phyloP scores from a whole-genome alignment of 2,888 invertebrate species.

The Rhopalosiphum nymphaeae region DNA sequence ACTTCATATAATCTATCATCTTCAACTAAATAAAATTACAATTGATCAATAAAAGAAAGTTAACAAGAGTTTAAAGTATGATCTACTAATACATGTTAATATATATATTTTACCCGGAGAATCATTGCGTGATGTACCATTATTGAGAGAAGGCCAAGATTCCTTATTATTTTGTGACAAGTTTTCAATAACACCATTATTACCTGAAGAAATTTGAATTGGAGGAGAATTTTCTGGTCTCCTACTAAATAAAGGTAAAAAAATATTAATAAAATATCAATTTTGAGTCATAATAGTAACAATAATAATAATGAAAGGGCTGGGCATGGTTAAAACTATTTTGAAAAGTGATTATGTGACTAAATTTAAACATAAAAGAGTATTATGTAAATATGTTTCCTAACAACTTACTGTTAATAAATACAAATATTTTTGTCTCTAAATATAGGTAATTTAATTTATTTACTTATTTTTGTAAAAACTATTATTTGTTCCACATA shows the following conservation, averaged over 20 bases:
- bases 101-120: slow-evolving; percentile 50
- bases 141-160: slow-evolving; percentile 76
- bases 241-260: slow-evolving; percentile 68
- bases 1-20: slow-evolving; percentile 58
- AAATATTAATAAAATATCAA: not conserved
- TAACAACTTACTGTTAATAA: too few species aligned
- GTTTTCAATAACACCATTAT: slow-evolving; percentile 54
- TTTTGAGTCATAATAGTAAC: not conserved
- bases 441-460: too few species aligned
- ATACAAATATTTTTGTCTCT: too few species aligned
- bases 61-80: not conserved
- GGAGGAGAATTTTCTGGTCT: slow-evolving; percentile 73
- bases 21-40: slow-evolving; percentile 45
- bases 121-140: slow-evolving; percentile 48
- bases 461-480: too few species aligned
- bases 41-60: not conserved
- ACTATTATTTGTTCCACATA: too few species aligned
- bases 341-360: too few species aligned
- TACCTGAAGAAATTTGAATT: slow-evolving; percentile 68
- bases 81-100: not conserved
- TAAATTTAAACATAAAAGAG: too few species aligned
- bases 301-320: not conserved
- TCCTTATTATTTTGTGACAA: slow-evolving; percentile 73
- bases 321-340: too few species aligned
- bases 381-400: too few species aligned